Conservation (phyloP, 2,797 vertebrate species). For the Myripristis jacobus region DNA sequence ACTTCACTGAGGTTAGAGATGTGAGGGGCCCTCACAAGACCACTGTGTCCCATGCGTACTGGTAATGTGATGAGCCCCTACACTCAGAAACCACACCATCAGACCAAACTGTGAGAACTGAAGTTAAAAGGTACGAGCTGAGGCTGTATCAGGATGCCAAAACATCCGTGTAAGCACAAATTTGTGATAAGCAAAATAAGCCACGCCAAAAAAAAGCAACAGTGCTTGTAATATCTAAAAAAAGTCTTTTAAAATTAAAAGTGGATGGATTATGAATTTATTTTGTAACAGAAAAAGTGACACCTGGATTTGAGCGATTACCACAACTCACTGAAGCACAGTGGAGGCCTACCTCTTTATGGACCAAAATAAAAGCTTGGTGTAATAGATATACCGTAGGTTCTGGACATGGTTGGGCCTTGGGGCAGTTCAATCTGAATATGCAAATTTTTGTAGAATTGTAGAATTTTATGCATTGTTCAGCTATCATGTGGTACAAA, state of each 20-base stretch:
- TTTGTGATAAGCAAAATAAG: constrained; percentile 14
- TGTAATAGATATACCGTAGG: too few relatives aligned
- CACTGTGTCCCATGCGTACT: constrained; percentile 32
- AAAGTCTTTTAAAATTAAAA: too few relatives aligned
- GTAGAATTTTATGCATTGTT: too few relatives aligned
- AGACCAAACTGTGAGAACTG: constrained; percentile 59
- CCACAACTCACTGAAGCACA: background rate
- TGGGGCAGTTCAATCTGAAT: too few relatives aligned
- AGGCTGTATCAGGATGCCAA: background rate
- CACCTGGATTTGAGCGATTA: background rate
- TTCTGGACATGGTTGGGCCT: too few relatives aligned
- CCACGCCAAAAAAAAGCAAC: background rate
- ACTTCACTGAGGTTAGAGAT: constrained; percentile 67
- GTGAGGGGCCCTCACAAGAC: constrained; percentile 70
- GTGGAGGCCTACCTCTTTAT: background rate
- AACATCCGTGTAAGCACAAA: constrained; percentile 13
- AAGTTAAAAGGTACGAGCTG: constrained; percentile 21
- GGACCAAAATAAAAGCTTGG: too few relatives aligned
- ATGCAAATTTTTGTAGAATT: too few relatives aligned
- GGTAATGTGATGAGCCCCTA: constrained; percentile 39
- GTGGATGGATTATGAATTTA: too few relatives aligned
- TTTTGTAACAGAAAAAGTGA: too few relatives aligned
- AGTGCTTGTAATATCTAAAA: constrained; percentile 2
- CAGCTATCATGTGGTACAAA: too few relatives aligned
- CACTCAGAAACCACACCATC: constrained; percentile 72